Evolutionary conservation across 30 jellyfish, hydroid and myxozoan genomes (phyloP).

Genomic region (Clytia hemisphaerica): DNA sequence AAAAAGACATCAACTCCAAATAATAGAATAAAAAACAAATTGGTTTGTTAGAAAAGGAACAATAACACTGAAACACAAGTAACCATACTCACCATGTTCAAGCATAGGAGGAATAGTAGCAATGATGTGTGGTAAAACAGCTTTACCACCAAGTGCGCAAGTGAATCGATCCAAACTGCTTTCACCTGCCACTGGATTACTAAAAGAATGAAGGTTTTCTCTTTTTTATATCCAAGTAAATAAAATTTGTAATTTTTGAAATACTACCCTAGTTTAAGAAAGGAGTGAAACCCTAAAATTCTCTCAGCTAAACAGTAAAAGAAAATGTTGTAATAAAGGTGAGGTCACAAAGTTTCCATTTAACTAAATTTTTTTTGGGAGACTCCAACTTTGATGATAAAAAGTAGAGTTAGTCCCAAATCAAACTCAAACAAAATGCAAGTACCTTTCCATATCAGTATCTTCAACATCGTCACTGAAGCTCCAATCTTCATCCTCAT

Average conservation of each 20-base stretch:
- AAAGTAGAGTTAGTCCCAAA: no score
- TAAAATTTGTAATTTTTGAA: not conserved
- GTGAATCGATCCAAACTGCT: slow-evolving; percentile 98
- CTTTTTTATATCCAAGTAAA: not conserved
- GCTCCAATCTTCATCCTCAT: slow-evolving; percentile 93
- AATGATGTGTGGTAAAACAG: slow-evolving; percentile 81
- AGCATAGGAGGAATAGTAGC: slow-evolving; percentile 82
- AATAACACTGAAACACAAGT: not conserved
- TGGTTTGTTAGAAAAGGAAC: not conserved
- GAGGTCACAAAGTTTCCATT: no score
- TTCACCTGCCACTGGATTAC: slow-evolving; percentile 98
- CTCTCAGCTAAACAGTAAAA: no score
- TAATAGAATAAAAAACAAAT: not conserved
- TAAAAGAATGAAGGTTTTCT: slow-evolving; percentile 11
- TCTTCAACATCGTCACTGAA: slow-evolving; percentile 72
- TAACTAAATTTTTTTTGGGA: no score
- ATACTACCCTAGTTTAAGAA: not conserved
- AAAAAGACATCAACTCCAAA: not conserved
- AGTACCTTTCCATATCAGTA: slow-evolving; percentile 88
- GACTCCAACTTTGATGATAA: no score
- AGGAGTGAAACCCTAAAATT: no score
- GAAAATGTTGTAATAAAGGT: no score
- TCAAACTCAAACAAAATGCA: no score
- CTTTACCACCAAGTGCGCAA: slow-evolving; percentile 95
- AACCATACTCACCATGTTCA: slow-evolving; percentile 54